phyloP scores from a whole-genome alignment of 1,140 invertebrate genomes.

The Physella acuta region DNA sequence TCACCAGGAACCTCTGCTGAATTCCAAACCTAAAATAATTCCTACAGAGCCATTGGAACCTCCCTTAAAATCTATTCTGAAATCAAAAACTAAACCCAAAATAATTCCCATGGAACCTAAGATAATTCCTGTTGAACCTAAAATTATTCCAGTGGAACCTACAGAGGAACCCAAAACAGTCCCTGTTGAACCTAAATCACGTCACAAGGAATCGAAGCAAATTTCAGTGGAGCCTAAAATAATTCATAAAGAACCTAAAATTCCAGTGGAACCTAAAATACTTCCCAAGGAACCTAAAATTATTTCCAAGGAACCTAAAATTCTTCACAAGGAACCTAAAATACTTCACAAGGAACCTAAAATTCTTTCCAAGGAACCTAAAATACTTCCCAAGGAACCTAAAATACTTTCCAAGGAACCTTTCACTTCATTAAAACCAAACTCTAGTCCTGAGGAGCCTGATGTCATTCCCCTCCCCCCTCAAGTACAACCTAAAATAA shows the following conservation, averaged over 20 bases:
- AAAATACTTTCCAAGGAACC: background rate
- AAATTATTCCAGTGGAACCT: background rate
- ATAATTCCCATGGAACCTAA: conserved; percentile 3
- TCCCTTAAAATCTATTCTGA: background rate
- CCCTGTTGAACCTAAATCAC: too few species aligned
- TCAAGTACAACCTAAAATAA: too few species aligned
- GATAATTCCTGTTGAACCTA: conserved; percentile 8
- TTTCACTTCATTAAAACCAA: background rate
- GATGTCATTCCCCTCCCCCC: too few species aligned
- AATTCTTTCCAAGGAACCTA: background rate
- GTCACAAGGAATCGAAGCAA: too few species aligned
- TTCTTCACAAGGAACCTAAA: background rate
- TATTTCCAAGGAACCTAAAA: conserved; percentile 1
- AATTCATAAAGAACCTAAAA: too few species aligned
- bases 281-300: conserved; percentile 4
- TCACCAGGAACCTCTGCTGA: background rate
- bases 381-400: conserved; percentile 11
- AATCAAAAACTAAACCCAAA: background rate
- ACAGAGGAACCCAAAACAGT: background rate
- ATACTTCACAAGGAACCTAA: conserved; percentile 4
- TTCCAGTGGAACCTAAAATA: conserved; percentile 2
- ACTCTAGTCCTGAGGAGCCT: too few species aligned
- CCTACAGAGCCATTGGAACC: conserved; percentile 16
- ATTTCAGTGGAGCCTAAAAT: too few species aligned
- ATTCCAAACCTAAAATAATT: conserved; percentile 11